Conservation (phyloP, 2,888 invertebrate genomes). For the Bugula neritina region DNA sequence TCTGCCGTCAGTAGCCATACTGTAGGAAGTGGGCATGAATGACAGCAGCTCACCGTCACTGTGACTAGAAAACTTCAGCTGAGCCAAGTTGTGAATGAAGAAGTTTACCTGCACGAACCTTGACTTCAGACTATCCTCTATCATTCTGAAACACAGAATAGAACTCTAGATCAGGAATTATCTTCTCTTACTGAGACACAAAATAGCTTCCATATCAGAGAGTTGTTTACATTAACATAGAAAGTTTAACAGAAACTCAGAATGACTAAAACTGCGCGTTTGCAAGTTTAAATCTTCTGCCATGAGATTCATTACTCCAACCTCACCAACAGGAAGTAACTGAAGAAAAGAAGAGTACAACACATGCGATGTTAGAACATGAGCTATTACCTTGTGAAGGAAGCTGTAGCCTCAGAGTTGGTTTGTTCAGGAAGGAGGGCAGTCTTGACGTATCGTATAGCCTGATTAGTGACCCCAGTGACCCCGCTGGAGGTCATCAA, state of each 20-base stretch:
- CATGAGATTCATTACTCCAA: no score
- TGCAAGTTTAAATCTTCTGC: no score
- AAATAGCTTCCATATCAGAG: no score
- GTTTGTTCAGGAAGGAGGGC: slow-evolving; percentile 81
- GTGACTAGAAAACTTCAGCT: slow-evolving; percentile 81
- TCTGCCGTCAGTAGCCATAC: slow-evolving; percentile 70
- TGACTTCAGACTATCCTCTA: slow-evolving; percentile 85
- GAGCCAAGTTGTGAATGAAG: slow-evolving; percentile 92
- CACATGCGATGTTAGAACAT: no score
- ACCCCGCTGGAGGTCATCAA: slow-evolving; percentile 90
- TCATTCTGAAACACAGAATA: slow-evolving; percentile 63
- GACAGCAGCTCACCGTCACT: slow-evolving; percentile 63
- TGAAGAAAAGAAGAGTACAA: no score
- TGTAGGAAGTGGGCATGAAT: slow-evolving; percentile 88
- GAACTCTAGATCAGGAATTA: no score
- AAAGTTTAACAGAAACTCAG: no score
- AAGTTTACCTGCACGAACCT: slow-evolving; percentile 96
- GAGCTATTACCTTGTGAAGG: slow-evolving; percentile 72
- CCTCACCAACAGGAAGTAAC: no score
- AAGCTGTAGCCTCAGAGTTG: slow-evolving; percentile 92
- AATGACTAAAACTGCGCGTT: no score
- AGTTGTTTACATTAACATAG: no score
- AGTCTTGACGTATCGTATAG: slow-evolving; percentile 83
- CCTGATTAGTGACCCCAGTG: slow-evolving; percentile 81
- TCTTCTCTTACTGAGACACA: no score